phyloP scores from a whole-genome alignment of 2,113 vertebrate species.

The Melanerpes aurifrons region DNA sequence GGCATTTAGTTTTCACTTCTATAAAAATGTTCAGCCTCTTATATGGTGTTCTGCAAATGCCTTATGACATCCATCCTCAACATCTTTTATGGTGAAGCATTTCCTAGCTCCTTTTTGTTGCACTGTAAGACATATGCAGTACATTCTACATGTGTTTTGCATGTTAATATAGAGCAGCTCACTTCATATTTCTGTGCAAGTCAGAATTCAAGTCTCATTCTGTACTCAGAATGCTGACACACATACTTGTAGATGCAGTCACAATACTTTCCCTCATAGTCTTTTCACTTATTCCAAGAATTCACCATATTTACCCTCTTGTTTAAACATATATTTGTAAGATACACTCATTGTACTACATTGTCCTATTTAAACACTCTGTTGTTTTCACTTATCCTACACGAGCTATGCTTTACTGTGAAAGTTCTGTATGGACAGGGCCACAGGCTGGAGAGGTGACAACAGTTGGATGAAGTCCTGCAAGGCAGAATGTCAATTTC shows the following conservation, averaged over 20 bases:
- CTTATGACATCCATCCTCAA: constrained; percentile 11
- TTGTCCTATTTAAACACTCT: neutral
- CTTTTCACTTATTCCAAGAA: neutral
- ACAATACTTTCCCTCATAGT: neutral
- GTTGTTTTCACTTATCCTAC: neutral
- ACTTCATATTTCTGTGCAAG: neutral
- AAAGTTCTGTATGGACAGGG: neutral
- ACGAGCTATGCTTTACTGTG: neutral
- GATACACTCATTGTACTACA: neutral
- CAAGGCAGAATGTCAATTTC: neutral
- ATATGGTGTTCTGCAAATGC: neutral
- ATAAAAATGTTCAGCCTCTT: constrained; percentile 9
- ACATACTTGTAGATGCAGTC: neutral
- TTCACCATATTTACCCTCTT: neutral
- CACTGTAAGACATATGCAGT: neutral
- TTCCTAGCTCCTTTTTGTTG: neutral
- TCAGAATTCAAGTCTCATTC: neutral
- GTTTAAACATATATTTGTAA: neutral
- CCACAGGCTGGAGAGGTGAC: neutral
- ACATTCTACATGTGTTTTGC: neutral
- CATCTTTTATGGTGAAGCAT: neutral
- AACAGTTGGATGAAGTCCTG: neutral
- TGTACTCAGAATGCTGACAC: neutral
- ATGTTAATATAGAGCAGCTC: neutral
- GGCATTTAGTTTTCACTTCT: constrained; percentile 10